Percentiles rank a stretch among this genome's conserved stretches.
These are phyloP conservation scores for Himalopsyche anomala DNA, from an alignment of 2,888 invertebrate species.

Conservation along the genomic window DNA sequence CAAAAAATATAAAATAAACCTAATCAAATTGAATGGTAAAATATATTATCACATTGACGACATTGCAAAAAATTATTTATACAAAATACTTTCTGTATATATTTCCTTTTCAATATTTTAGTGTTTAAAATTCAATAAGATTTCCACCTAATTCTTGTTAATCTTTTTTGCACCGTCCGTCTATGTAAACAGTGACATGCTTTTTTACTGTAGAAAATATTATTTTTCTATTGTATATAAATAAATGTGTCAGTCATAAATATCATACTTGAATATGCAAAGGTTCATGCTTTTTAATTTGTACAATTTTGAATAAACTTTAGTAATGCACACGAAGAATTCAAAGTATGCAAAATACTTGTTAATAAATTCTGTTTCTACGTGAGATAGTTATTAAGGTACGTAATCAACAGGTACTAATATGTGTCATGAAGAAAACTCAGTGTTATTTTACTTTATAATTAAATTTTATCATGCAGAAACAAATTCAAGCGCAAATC, in stretches of 20 bases:
- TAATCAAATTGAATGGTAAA: neutral
- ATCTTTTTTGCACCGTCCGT: neutral
- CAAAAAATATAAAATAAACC: neutral
- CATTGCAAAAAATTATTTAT: neutral
- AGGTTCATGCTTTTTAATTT: constrained; percentile 52
- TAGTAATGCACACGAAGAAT: constrained; percentile 20
- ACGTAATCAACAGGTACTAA: constrained; percentile 35
- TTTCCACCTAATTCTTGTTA: neutral
- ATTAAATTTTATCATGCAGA: constrained; percentile 47
- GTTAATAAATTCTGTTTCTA: constrained; percentile 44
- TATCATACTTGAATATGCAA: constrained; percentile 49
- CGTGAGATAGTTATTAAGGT: constrained; percentile 28
- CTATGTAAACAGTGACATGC: constrained; percentile 9
- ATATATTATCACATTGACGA: neutral
- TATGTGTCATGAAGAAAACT: constrained; percentile 57
- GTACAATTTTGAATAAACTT: constrained; percentile 29
- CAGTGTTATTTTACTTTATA: constrained; percentile 15
- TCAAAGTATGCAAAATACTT: constrained; percentile 40
- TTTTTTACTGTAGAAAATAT: neutral
- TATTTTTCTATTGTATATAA: neutral
- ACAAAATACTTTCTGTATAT: neutral
- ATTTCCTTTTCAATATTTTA: neutral
- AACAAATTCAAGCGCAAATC: constrained; percentile 23
- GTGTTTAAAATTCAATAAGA: neutral
- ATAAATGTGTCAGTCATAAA: constrained; percentile 8